Evolutionary conservation across 2,888 invertebrate genomes (phyloP).

Genomic region (Nephrotoma flavescens): DNA sequence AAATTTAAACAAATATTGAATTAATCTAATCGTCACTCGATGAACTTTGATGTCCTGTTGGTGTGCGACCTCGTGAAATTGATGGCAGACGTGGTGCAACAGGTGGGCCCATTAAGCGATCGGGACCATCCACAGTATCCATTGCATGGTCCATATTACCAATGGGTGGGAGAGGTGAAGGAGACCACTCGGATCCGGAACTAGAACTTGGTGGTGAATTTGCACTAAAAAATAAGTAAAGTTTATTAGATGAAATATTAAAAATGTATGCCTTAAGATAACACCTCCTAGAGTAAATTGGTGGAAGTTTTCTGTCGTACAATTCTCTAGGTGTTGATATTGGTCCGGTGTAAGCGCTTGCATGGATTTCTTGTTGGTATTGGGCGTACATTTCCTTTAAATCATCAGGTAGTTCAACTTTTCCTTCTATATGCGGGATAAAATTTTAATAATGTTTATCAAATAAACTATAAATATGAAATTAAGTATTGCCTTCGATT

Average conservation of each 20-base stretch:
- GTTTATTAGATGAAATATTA: background rate
- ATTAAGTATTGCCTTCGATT: conserved; percentile 48
- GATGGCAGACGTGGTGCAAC: conserved; percentile 24
- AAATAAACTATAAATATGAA: background rate
- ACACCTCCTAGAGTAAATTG: conserved; percentile 31
- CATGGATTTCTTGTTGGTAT: conserved; percentile 79
- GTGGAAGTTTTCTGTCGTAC: conserved; percentile 30
- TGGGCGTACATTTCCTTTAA: conserved; percentile 64
- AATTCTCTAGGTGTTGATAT: conserved; percentile 21
- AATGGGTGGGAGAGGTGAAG: conserved; percentile 20
- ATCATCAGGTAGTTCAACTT: conserved; percentile 55
- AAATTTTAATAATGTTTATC: background rate
- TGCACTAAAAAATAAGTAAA: conserved; percentile 17
- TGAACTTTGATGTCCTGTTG: conserved; percentile 12
- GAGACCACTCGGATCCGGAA: conserved; percentile 32
- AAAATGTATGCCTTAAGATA: background rate
- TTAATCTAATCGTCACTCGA: conserved; percentile 11
- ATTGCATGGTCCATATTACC: conserved; percentile 7
- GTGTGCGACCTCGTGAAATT: conserved; percentile 15
- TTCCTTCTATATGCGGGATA: conserved; percentile 41
- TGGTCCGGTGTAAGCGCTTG: conserved; percentile 51
- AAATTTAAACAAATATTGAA: background rate
- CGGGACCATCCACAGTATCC: conserved; percentile 16
- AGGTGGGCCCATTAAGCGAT: conserved; percentile 28
- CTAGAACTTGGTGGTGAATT: conserved; percentile 31